These are phyloP conservation scores for Litoditis marina DNA, from an alignment of 2,888 invertebrate species.

Conservation along the genomic window DNA sequence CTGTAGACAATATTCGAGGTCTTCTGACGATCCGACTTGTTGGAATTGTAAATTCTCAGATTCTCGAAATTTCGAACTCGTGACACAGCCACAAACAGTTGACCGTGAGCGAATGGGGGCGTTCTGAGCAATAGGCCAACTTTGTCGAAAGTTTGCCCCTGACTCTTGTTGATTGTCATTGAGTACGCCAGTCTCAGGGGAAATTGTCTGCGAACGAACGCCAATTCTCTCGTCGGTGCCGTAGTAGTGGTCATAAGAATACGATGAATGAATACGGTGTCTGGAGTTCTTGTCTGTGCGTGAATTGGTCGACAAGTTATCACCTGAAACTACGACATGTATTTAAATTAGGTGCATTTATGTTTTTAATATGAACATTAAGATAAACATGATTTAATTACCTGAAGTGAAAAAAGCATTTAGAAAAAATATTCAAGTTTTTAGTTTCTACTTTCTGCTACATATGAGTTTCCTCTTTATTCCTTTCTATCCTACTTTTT, in stretches of 20 bases:
- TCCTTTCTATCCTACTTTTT: too few species aligned
- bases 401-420: too few species aligned
- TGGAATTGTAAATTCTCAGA: background rate
- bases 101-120: conserved; percentile 51
- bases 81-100: conserved; percentile 50
- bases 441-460: too few species aligned
- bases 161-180: conserved; percentile 59
- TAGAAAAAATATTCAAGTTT: too few species aligned
- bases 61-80: conserved; percentile 6
- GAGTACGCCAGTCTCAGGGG: conserved; percentile 54
- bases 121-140: conserved; percentile 27
- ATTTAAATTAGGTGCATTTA: too few species aligned
- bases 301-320: background rate
- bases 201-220: conserved; percentile 36
- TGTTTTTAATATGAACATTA: too few species aligned
- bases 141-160: conserved; percentile 46
- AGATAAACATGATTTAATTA: too few species aligned
- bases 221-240: background rate
- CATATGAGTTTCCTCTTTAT: too few species aligned
- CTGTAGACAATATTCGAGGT: background rate
- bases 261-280: conserved; percentile 6
- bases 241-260: conserved; percentile 3
- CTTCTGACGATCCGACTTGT: background rate
- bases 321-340: background rate
- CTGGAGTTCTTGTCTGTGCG: background rate